Conservation (phyloP, 1,140 invertebrate species). For the Fopius arisanus region DNA sequence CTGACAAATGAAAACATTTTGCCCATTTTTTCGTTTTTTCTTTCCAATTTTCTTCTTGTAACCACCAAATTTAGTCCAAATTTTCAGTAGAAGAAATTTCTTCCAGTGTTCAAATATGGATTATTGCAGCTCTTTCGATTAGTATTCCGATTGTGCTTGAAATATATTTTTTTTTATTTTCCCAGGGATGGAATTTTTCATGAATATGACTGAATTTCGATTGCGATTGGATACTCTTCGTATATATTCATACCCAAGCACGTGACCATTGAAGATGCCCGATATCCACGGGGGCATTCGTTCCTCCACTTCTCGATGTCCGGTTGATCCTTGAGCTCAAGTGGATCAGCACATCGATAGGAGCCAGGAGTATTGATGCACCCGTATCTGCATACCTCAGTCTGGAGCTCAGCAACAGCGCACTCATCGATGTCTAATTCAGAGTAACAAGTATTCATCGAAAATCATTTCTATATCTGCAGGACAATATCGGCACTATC, state of each 20-base stretch:
- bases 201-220: neutral
- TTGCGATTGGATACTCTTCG: neutral
- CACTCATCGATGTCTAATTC: constrained; percentile 72
- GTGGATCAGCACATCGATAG: constrained; percentile 55
- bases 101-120: too few species aligned
- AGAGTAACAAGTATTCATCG: constrained; percentile 20
- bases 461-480: neutral
- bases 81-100: too few species aligned
- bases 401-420: constrained; percentile 60
- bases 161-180: too few species aligned
- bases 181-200: neutral
- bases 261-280: constrained; percentile 44
- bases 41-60: too few species aligned
- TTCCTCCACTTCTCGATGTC: constrained; percentile 39
- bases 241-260: constrained; percentile 55
- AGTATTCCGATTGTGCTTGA: too few species aligned
- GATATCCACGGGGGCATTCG: constrained; percentile 52
- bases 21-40: too few species aligned
- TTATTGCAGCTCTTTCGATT: too few species aligned
- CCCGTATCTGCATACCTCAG: constrained; percentile 59
- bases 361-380: constrained; percentile 67
- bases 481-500: too few species aligned
- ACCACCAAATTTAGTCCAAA: too few species aligned
- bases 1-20: too few species aligned
- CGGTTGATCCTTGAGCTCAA: constrained; percentile 51